Conservation (phyloP, 2,797 vertebrate genomes). For the Mionectes olivaceus region DNA sequence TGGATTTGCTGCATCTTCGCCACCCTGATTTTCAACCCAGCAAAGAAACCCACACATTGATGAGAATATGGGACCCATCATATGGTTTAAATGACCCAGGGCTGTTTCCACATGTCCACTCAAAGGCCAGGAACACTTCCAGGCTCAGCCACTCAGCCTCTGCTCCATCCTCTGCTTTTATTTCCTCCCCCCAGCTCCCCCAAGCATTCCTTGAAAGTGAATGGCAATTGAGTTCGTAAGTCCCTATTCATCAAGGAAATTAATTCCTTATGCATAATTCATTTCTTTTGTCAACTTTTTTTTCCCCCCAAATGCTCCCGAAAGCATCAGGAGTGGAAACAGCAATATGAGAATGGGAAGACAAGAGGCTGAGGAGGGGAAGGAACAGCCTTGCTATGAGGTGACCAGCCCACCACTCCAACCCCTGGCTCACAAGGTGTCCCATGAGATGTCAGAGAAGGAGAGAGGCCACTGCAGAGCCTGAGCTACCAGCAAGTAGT, state of each 20-base stretch:
- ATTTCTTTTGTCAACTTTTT: slow-evolving; percentile 80
- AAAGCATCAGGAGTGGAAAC: slow-evolving; percentile 56
- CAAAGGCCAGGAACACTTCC: slow-evolving; percentile 46
- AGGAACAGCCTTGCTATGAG: background rate
- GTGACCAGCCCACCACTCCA: background rate
- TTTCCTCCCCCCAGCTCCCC: background rate
- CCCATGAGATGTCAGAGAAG: background rate
- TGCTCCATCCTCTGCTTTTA: slow-evolving; percentile 1
- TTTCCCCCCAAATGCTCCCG: slow-evolving; percentile 41
- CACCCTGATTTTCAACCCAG: background rate
- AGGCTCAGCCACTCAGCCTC: slow-evolving; percentile 1
- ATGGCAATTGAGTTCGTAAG: slow-evolving; percentile 73
- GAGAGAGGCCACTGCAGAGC: background rate
- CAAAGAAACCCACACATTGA: background rate
- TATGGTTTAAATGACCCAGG: slow-evolving; percentile 14
- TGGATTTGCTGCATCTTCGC: background rate
- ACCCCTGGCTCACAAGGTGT: background rate
- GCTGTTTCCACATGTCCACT: slow-evolving; percentile 47
- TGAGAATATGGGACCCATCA: slow-evolving; percentile 3
- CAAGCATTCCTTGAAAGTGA: slow-evolving; percentile 70
- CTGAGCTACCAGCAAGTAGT: background rate
- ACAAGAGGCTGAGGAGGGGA: background rate
- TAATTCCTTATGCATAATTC: slow-evolving; percentile 84
- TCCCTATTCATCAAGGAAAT: slow-evolving; percentile 82
- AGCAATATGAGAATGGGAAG: slow-evolving; percentile 51